These are phyloP conservation scores for Plagiodera versicolora DNA, from an alignment of 2,888 invertebrate genomes.

Conservation along the genomic window DNA sequence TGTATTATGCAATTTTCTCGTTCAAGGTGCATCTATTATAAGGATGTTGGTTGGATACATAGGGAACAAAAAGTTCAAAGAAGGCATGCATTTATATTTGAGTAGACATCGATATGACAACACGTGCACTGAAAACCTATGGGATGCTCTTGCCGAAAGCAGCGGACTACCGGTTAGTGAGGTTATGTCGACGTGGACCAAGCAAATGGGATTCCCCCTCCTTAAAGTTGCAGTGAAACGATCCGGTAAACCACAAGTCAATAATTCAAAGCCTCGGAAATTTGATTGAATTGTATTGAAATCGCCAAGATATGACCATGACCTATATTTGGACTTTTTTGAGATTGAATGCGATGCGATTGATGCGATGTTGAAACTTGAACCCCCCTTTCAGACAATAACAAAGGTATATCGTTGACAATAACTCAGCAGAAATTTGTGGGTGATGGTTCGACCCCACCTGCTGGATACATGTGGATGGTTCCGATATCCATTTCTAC, in stretches of 20 bases:
- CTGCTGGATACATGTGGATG: constrained; percentile 75
- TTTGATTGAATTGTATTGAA: too few species aligned
- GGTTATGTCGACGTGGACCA: constrained; percentile 97
- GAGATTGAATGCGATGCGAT: too few species aligned
- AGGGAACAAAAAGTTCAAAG: constrained; percentile 87
- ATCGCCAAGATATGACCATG: too few species aligned
- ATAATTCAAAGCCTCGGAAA: too few species aligned
- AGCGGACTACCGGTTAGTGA: constrained; percentile 85
- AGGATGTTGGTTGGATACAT: constrained; percentile 92
- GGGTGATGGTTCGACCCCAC: constrained; percentile 67
- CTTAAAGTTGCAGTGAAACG: constrained; percentile 59
- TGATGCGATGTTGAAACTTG: too few species aligned
- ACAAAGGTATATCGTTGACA: constrained; percentile 67
- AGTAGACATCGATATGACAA: constrained; percentile 86
- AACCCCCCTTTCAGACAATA: constrained; percentile 51
- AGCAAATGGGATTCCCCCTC: constrained; percentile 95
- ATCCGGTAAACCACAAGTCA: not conserved
- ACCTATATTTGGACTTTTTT: too few species aligned
- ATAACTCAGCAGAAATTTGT: constrained; percentile 83
- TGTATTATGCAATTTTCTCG: too few species aligned
- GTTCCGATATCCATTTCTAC: constrained; percentile 84
- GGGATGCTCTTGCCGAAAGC: constrained; percentile 85
- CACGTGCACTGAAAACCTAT: constrained; percentile 89
- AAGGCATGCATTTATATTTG: constrained; percentile 89
- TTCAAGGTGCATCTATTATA: constrained; percentile 74